Conservation (phyloP, 2,888 invertebrate genomes). For the Podabrus alpinus region DNA sequence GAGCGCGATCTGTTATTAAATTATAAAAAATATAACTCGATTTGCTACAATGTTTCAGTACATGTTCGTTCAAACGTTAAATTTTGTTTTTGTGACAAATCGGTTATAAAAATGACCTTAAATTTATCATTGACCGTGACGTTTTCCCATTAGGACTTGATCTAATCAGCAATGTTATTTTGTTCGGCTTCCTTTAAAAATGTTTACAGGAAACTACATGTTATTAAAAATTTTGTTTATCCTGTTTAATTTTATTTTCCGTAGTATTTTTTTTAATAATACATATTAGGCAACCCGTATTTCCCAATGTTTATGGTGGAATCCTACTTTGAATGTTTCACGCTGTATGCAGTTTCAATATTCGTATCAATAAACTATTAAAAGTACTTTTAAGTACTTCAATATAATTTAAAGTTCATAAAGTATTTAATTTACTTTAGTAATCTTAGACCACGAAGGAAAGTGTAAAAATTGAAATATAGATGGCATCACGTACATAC, state of each 20-base stretch:
- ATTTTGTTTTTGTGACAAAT: background rate
- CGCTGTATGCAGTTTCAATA: no score
- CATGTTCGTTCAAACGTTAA: background rate
- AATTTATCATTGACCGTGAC: background rate
- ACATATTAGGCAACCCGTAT: no score
- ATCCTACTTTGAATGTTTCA: no score
- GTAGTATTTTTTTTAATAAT: background rate
- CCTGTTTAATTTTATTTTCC: background rate
- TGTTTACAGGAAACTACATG: background rate
- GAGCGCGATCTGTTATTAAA: background rate
- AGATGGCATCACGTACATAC: no score
- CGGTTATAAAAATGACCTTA: background rate
- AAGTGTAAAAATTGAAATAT: no score
- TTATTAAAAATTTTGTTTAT: background rate
- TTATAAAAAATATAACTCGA: background rate
- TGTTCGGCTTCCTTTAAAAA: background rate
- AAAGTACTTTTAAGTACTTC: no score
- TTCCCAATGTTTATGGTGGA: no score
- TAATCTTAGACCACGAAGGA: no score
- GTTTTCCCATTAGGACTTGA: background rate
- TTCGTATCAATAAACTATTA: no score
- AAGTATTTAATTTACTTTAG: no score
- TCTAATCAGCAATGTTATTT: background rate
- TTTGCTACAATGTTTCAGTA: background rate
- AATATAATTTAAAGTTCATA: no score